Evolutionary conservation across 2,113 vertebrate species (phyloP).

Genomic region (Rana temporaria): DNA sequence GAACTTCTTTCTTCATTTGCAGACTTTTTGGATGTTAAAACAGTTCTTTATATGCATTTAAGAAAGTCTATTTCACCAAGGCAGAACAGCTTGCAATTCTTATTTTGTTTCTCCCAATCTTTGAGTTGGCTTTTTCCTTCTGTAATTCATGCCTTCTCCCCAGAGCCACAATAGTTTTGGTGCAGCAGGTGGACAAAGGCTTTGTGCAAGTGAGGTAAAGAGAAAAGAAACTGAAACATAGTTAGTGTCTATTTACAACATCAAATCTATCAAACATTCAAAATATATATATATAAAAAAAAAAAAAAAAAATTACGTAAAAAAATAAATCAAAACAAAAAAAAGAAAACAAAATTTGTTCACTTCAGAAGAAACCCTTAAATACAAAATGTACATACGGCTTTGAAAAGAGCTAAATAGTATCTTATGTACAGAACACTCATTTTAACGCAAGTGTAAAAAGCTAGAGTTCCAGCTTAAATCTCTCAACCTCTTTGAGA

Average conservation of each 20-base stretch:
- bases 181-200: constrained; percentile 46
- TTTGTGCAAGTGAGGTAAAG: constrained; percentile 63
- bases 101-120: constrained; percentile 29
- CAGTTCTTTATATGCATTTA: constrained; percentile 25
- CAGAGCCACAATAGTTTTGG: constrained; percentile 23
- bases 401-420: background rate
- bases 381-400: constrained; percentile 61
- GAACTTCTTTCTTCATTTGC: constrained; percentile 25
- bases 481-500: background rate
- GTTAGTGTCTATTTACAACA: constrained; percentile 67
- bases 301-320: background rate
- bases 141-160: constrained; percentile 20
- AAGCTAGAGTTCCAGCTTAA: background rate
- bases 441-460: background rate
- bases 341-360: constrained; percentile 13
- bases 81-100: background rate
- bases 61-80: constrained; percentile 5
- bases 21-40: constrained; percentile 16
- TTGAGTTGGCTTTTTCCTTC: constrained; percentile 29
- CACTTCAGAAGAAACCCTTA: constrained; percentile 68
- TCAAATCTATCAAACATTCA: constrained; percentile 28
- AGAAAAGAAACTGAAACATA: constrained; percentile 75
- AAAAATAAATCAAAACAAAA: constrained; percentile 8
- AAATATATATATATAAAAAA: constrained; percentile 36
- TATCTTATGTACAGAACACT: constrained; percentile 8